phyloP scores from a whole-genome alignment of 2,797 vertebrate genomes.

The Lepus oiostolus region DNA sequence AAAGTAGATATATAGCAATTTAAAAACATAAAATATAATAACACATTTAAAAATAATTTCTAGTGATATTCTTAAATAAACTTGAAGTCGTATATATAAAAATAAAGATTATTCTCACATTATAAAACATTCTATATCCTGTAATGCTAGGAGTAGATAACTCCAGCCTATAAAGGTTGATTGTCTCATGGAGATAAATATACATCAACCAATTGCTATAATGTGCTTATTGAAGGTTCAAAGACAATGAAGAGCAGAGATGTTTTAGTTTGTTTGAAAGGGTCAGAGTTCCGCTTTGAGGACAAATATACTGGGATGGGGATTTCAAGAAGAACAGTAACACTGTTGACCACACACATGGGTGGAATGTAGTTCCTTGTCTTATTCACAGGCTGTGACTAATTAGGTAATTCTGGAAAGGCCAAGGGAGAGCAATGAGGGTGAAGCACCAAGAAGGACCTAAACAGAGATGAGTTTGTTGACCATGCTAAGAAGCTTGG shows the following conservation, averaged over 20 bases:
- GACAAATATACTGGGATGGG: not conserved
- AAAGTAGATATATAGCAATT: no score
- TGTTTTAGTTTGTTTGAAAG: not conserved
- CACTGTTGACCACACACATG: not conserved
- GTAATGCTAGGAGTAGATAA: not conserved
- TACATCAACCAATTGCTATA: not conserved
- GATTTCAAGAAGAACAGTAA: not conserved
- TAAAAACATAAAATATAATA: no score
- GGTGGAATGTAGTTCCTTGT: not conserved
- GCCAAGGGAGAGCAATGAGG: not conserved
- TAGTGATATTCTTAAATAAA: no score
- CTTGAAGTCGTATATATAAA: no score
- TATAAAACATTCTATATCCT: no score
- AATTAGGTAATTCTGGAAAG: not conserved
- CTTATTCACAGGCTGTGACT: not conserved
- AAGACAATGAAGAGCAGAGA: not conserved
- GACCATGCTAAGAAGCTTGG: not conserved
- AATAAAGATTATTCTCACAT: no score
- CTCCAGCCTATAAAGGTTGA: not conserved
- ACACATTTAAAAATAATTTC: no score
- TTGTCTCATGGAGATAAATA: not conserved
- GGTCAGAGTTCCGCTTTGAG: not conserved
- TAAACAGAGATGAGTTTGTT: not conserved
- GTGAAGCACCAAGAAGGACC: not conserved
- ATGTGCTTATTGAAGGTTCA: not conserved